These are phyloP conservation scores for Bacillus rossius DNA, from an alignment of 1,140 invertebrate species.

Conservation along the genomic window DNA sequence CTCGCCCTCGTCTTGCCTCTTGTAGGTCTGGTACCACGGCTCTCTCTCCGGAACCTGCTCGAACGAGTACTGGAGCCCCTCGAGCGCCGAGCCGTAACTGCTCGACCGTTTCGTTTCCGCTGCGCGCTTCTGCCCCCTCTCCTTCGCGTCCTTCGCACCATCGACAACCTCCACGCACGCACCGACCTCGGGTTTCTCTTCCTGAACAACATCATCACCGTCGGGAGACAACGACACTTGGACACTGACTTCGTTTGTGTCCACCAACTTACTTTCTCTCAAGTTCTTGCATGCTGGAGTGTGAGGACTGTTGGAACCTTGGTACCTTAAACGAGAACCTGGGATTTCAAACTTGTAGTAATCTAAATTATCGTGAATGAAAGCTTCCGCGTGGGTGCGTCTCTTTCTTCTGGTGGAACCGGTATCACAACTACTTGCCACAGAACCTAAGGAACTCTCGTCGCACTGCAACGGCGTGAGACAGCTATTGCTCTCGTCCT, in stretches of 20 bases:
- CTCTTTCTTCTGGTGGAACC: slow-evolving; percentile 42
- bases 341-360: slow-evolving; percentile 58
- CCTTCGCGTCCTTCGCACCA: slow-evolving; percentile 40
- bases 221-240: slow-evolving; percentile 24
- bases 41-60: slow-evolving; percentile 64
- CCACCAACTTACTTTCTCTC: too few relatives aligned
- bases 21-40: slow-evolving; percentile 72
- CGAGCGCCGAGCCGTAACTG: not conserved
- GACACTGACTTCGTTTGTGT: not conserved
- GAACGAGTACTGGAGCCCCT: slow-evolving; percentile 55
- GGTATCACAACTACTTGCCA: slow-evolving; percentile 12
- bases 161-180: slow-evolving; percentile 34
- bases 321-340: slow-evolving; percentile 47
- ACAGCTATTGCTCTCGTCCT: not conserved
- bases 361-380: slow-evolving; percentile 53
- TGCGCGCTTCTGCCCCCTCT: slow-evolving; percentile 5
- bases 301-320: slow-evolving; percentile 31
- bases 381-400: slow-evolving; percentile 50
- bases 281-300: not conserved
- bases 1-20: slow-evolving; percentile 62
- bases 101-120: not conserved
- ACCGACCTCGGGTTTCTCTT: slow-evolving; percentile 3
- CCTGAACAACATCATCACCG: not conserved
- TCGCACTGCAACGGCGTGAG: slow-evolving; percentile 8
- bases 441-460: not conserved